phyloP scores from a whole-genome alignment of 2,888 invertebrate genomes.

The Rapana venosa region DNA sequence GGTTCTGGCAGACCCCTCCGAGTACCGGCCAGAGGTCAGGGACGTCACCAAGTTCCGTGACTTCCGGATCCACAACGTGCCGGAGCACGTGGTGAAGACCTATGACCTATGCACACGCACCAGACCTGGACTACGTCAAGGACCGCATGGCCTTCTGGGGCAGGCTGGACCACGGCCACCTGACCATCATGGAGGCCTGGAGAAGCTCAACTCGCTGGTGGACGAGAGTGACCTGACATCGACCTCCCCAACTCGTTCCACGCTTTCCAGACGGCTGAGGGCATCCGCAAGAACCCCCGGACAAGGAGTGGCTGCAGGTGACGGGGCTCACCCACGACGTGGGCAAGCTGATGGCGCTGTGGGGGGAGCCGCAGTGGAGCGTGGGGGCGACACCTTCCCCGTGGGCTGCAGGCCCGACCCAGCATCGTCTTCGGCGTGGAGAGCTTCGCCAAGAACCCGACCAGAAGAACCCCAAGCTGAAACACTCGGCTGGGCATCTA shows the following conservation, averaged over 20 bases:
- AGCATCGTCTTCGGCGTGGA: conserved; percentile 90
- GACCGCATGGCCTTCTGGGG: conserved; percentile 85
- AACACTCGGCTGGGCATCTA: conserved; percentile 93
- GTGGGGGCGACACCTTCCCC: conserved; percentile 96
- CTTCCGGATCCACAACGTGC: conserved; percentile 84
- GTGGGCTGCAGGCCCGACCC: conserved; percentile 93
- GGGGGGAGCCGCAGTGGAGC: conserved; percentile 84
- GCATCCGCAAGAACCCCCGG: conserved; percentile 89
- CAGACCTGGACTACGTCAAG: conserved; percentile 80
- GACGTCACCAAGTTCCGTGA: conserved; percentile 86
- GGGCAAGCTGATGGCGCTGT: conserved; percentile 84
- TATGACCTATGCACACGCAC: conserved; percentile 93
- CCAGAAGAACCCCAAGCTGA: conserved; percentile 80
- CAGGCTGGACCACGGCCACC: conserved; percentile 89
- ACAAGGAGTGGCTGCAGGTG: conserved; percentile 89
- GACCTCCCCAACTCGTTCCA: conserved; percentile 95
- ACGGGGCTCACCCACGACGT: conserved; percentile 96
- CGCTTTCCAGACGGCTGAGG: conserved; percentile 97
- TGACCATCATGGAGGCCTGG: conserved; percentile 91
- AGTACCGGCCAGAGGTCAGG: conserved; percentile 73
- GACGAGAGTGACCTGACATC: conserved; percentile 97
- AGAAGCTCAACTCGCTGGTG: conserved; percentile 89
- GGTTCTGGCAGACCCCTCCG: conserved; percentile 68
- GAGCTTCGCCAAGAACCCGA: conserved; percentile 91
- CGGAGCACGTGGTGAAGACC: conserved; percentile 86